Evolutionary conservation across 1,140 invertebrate species (phyloP), one percentile per base, ranked within the genome.

Genomic region (Paralvinella palmiformis): DNA sequence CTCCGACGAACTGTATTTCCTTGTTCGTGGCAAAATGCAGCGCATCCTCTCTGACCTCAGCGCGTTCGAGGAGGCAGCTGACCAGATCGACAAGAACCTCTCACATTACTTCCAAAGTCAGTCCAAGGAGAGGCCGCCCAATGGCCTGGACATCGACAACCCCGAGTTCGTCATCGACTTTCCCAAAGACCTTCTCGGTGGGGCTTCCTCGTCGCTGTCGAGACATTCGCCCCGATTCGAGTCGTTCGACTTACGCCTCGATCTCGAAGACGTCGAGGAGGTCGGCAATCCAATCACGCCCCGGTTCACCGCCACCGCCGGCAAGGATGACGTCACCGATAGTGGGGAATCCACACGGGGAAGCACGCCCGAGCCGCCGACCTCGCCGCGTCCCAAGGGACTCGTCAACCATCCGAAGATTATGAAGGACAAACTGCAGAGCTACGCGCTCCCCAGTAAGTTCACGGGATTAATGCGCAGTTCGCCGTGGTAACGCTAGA

Each of bases 371-470:
- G 62, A 63, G 36, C 62, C 62, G 17, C 62, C 62, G 15, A n/a
- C 32, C 24, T 63, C 62, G 4, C 62, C 62, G 17, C 3, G 62
- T 36, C 62, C 62, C 20, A 48, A 57, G 35, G 10, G 5, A n/a
- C 35, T 63, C 6, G n/a, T 33, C 13, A 63, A 36, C 45, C 62
- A 63, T 63, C 62, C 62, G 31, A 63, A 63, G 45, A 63, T 63
- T 17, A 31, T 56, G 7, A 63, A 63, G 41, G 62, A 63, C 35
- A 20, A 59, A 63, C 32, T 56, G 52, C 24, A 29, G 62, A 59
- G 15, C 20, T 27, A 22, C 10, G 15, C 50, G 27, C 50, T 53
- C 10, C 27, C 50, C 50, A 53, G 50, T 53, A 53, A 53, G 50
- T 53, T 53, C 27, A 7, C 50, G 13, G 15, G 7, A 53, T 41